A percentile compares a stretch with the other conserved stretches of the same genome.
Evolutionary conservation across 2,888 invertebrate species (phyloP).

Genomic region (Cephus sareptanus): DNA sequence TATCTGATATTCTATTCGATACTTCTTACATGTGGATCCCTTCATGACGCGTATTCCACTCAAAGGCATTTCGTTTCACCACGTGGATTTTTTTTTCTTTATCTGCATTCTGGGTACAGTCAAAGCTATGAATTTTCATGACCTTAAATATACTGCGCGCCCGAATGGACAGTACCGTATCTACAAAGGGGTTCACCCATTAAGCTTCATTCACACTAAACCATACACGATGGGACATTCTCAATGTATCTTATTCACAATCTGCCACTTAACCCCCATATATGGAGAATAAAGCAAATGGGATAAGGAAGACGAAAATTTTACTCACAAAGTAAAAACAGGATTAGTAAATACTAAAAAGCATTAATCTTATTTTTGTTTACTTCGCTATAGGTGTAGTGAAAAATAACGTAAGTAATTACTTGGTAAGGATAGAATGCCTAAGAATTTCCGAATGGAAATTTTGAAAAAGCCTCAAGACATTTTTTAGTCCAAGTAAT

Average conservation of each 20-base stretch:
- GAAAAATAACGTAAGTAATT: neutral
- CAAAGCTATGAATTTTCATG: neutral
- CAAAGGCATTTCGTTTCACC: neutral
- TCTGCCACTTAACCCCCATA: neutral
- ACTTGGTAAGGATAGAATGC: neutral
- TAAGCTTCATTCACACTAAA: neutral
- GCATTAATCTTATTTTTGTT: neutral
- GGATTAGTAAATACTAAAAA: neutral
- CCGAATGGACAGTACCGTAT: neutral
- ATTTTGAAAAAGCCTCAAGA: neutral
- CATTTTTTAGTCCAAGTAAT: neutral
- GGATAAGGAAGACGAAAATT: neutral
- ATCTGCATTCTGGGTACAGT: constrained; percentile 7
- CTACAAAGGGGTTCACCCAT: neutral
- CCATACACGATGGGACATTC: neutral
- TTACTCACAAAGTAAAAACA: neutral
- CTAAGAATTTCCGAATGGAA: neutral
- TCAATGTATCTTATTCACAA: neutral
- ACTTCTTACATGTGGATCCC: neutral
- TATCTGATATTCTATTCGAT: neutral
- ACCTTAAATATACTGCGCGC: neutral
- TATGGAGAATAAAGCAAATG: neutral
- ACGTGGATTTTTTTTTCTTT: neutral
- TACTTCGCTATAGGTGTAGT: neutral
- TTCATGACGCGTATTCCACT: neutral